These are phyloP conservation scores for Halichondria panicea DNA, from an alignment of 37 sponge, comb jelly and placozoan species.

Conservation along the genomic window DNA sequence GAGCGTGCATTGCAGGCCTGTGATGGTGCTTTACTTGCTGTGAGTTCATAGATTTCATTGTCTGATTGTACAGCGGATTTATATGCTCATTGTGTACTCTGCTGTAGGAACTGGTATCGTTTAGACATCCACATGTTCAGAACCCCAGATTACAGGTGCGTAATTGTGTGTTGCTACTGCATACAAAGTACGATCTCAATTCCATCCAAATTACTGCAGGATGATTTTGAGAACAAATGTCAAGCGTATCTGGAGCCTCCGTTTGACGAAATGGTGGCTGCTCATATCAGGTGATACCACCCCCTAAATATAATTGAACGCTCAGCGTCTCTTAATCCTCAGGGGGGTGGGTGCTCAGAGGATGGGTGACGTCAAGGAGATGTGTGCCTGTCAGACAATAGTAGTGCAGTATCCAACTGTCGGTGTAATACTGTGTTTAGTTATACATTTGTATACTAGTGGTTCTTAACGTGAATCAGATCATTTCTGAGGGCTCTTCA, in stretches of 20 bases:
- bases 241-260: constrained; percentile 61
- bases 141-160: constrained; percentile 43
- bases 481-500: constrained; percentile 73
- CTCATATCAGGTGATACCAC: constrained; percentile 60
- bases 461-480: constrained; percentile 15
- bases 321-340: neutral
- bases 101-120: constrained; percentile 43
- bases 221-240: constrained; percentile 54
- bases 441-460: neutral
- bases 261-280: constrained; percentile 79
- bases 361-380: constrained; percentile 11
- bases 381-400: constrained; percentile 60
- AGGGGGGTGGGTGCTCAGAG: constrained; percentile 40
- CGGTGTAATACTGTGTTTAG: too few species aligned
- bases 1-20: constrained; percentile 13
- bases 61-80: too few species aligned
- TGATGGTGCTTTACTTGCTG: constrained; percentile 52
- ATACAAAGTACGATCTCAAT: neutral
- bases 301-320: neutral
- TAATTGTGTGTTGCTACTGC: neutral
- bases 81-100: neutral
- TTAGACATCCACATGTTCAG: constrained; percentile 59
- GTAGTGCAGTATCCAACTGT: constrained; percentile 72
- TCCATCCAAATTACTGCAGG: neutral
- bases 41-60: constrained; percentile 13